These are phyloP conservation scores for Silurus aristotelis DNA, from an alignment of 2,797 vertebrate species.

Conservation along the genomic window DNA sequence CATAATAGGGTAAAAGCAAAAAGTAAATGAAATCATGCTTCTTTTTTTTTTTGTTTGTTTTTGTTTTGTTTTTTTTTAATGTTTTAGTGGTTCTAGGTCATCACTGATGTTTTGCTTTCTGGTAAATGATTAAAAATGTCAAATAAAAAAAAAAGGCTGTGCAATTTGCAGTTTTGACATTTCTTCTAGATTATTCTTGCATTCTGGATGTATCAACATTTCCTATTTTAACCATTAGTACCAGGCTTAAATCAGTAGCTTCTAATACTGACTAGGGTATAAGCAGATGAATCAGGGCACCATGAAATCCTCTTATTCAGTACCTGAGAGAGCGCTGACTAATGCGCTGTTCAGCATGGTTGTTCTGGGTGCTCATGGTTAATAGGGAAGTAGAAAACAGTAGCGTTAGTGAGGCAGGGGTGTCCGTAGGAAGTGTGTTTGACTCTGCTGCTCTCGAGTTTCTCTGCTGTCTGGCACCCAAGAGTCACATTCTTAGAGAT, in stretches of 20 bases:
- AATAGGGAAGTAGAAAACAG: constrained; percentile 71
- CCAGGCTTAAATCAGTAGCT: neutral
- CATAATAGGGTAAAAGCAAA: constrained; percentile 13
- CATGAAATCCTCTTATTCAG: neutral
- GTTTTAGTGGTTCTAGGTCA: constrained; percentile 52
- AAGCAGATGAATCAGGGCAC: neutral
- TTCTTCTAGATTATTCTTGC: neutral
- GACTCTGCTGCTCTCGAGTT: neutral
- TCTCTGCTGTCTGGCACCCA: constrained; percentile 57
- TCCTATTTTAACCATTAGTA: neutral
- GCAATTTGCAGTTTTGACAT: neutral
- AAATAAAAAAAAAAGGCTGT: constrained; percentile 66
- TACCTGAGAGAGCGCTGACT: neutral
- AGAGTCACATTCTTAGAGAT: constrained; percentile 67
- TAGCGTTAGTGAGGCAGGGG: constrained; percentile 61
- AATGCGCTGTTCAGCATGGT: constrained; percentile 63
- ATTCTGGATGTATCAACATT: neutral
- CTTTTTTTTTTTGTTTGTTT: constrained; percentile 43
- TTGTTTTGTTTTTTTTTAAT: neutral
- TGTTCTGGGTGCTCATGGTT: constrained; percentile 60
- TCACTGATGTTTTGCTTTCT: constrained; percentile 27
- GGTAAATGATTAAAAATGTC: constrained; percentile 51
- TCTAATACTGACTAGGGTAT: neutral
- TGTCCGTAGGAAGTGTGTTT: constrained; percentile 49
- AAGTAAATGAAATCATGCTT: constrained; percentile 13